phyloP scores from a whole-genome alignment of 2,888 invertebrate species.

The Salpingus planirostris region DNA sequence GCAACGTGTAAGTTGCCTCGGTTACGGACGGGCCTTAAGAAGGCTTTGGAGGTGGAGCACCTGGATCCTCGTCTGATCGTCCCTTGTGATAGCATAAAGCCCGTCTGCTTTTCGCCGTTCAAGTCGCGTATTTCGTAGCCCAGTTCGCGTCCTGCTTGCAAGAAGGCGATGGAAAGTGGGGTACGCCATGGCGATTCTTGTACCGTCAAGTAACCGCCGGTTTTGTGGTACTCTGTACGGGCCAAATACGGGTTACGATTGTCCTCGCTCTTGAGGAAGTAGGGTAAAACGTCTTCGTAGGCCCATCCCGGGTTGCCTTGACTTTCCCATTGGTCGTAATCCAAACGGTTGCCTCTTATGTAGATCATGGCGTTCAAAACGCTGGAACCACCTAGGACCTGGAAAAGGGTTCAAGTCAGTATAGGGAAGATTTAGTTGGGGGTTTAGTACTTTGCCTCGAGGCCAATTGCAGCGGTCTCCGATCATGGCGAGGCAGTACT shows the following conservation, averaged over 20 bases:
- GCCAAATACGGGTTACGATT: conserved; percentile 76
- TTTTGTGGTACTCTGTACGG: conserved; percentile 63
- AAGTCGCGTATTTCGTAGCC: conserved; percentile 75
- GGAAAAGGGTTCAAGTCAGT: conserved; percentile 6
- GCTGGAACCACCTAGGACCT: conserved; percentile 73
- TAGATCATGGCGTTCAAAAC: conserved; percentile 90
- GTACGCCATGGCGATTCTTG: conserved; percentile 80
- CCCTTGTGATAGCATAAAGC: conserved; percentile 80
- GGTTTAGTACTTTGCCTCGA: conserved; percentile 75
- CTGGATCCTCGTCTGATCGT: conserved; percentile 68
- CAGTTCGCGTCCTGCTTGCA: conserved; percentile 72
- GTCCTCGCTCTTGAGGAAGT: conserved; percentile 82
- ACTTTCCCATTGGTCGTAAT: conserved; percentile 80
- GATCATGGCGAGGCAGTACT: conserved; percentile 82
- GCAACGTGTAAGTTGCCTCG: conserved; percentile 72
- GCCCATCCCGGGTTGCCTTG: conserved; percentile 83
- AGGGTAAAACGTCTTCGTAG: conserved; percentile 70
- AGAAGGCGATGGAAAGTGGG: conserved; percentile 71
- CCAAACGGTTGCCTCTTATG: conserved; percentile 75
- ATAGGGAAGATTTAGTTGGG: background rate
- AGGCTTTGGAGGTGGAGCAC: conserved; percentile 83
- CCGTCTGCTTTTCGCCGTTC: conserved; percentile 75
- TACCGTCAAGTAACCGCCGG: conserved; percentile 74
- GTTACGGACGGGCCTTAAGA: conserved; percentile 69
- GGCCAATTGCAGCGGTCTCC: conserved; percentile 87